Percentiles rank a stretch among this genome's conserved stretches.
Conservation (phyloP, 2,888 invertebrate species). For the Drosophila recens region DNA sequence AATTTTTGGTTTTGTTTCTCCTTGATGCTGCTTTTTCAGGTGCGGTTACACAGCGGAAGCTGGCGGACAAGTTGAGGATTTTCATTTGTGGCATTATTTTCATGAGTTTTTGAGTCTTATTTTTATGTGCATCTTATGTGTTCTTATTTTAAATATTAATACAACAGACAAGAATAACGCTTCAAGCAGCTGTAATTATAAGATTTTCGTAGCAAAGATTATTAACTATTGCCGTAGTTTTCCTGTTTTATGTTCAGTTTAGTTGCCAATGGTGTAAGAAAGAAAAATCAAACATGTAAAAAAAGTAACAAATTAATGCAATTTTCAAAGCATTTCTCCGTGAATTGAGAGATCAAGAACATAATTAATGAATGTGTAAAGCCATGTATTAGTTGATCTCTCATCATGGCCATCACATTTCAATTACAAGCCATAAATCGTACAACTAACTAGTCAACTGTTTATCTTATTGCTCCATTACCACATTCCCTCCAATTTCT, state of each 20-base stretch:
- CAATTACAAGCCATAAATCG: slow-evolving; percentile 52
- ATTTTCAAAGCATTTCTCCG: not conserved
- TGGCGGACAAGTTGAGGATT: slow-evolving; percentile 18
- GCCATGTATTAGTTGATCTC: slow-evolving; percentile 42
- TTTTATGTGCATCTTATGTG: slow-evolving; percentile 27
- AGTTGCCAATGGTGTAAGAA: not conserved
- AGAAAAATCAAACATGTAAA: not conserved
- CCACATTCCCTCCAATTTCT: slow-evolving; percentile 27
- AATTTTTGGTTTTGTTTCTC: slow-evolving; percentile 30
- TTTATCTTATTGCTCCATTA: slow-evolving; percentile 55
- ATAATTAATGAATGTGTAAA: slow-evolving; percentile 31
- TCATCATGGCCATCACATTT: slow-evolving; percentile 44
- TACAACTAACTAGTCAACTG: slow-evolving; percentile 43
- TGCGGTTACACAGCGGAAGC: slow-evolving; percentile 59
- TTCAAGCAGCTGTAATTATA: slow-evolving; percentile 21
- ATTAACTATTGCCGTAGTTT: not conserved
- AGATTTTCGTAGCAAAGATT: not conserved
- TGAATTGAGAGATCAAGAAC: slow-evolving; percentile 1
- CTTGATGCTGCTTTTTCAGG: slow-evolving; percentile 65
- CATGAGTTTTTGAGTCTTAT: slow-evolving; percentile 26
- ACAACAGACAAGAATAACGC: slow-evolving; percentile 20
- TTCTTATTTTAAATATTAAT: slow-evolving; percentile 34
- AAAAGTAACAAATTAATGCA: not conserved
- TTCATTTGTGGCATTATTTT: slow-evolving; percentile 40
- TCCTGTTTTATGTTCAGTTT: not conserved